These are phyloP conservation scores for Echeneis naucrates DNA, from an alignment of 2,797 vertebrate species.

Conservation along the genomic window DNA sequence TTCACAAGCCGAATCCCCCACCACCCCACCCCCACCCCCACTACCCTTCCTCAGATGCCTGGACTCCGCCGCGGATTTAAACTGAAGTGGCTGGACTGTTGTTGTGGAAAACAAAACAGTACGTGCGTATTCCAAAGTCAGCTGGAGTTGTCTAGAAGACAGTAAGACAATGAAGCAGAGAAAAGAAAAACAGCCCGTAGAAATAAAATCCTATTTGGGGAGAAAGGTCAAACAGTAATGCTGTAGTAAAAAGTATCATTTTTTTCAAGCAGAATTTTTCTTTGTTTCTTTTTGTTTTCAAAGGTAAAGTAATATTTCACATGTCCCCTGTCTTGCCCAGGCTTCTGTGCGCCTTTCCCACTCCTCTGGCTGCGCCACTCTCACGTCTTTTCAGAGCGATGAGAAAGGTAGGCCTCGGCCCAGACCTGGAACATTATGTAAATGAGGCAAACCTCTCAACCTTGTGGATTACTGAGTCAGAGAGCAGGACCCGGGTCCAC, in stretches of 20 bases:
- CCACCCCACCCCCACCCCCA: not conserved
- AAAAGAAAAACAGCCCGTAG: not conserved
- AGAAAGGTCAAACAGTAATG: not conserved
- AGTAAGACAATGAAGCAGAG: conserved; percentile 13
- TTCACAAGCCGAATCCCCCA: conserved; percentile 37
- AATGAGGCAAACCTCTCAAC: conserved; percentile 89
- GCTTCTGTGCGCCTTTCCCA: conserved; percentile 45
- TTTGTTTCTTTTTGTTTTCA: too few species aligned
- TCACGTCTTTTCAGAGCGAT: conserved; percentile 64
- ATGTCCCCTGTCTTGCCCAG: conserved; percentile 18
- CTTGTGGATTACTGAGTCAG: conserved; percentile 88
- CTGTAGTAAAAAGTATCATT: not conserved
- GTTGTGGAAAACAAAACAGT: conserved; percentile 39
- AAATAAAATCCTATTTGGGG: not conserved
- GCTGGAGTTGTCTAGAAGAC: conserved; percentile 46
- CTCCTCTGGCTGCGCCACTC: conserved; percentile 42
- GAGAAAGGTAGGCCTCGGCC: conserved; percentile 81
- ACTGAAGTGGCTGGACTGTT: conserved; percentile 60
- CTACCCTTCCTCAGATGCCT: conserved; percentile 22
- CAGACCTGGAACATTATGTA: conserved; percentile 87
- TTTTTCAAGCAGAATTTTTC: too few species aligned
- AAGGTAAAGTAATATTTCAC: conserved; percentile 10
- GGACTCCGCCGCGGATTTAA: conserved; percentile 52
- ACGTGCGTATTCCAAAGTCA: conserved; percentile 46
- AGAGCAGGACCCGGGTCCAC: conserved; percentile 87